Evolutionary conservation across 2,888 invertebrate species (phyloP).

Genomic region (Brassicogethes aeneus): DNA sequence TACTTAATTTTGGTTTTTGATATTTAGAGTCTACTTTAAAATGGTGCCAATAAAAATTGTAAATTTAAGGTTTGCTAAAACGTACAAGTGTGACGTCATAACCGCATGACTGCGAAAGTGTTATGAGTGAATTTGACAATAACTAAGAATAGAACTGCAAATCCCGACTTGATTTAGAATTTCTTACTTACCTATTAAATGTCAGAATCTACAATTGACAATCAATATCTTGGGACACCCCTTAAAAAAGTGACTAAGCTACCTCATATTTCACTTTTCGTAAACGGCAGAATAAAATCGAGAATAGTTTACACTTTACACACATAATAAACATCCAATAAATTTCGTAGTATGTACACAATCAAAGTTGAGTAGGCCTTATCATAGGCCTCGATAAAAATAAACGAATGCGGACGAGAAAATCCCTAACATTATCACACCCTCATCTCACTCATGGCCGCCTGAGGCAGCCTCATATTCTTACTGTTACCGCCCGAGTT

Average conservation of each 20-base stretch:
- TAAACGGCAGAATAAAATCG: neutral
- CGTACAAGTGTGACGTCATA: too few species aligned
- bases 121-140: too few species aligned
- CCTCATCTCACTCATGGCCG: conserved; percentile 83
- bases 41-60: too few species aligned
- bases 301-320: conserved; percentile 14
- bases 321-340: conserved; percentile 31
- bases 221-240: too few species aligned
- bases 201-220: too few species aligned
- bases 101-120: too few species aligned
- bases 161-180: too few species aligned
- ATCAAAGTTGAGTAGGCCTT: conserved; percentile 20
- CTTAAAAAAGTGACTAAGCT: neutral
- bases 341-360: conserved; percentile 24
- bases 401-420: conserved; percentile 18
- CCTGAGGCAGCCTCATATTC: conserved; percentile 62
- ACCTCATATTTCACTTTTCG: neutral
- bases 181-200: too few species aligned
- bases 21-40: too few species aligned
- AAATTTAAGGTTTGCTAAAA: too few species aligned
- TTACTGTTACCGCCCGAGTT: conserved; percentile 37
- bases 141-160: too few species aligned
- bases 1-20: too few species aligned
- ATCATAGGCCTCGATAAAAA: conserved; percentile 20
- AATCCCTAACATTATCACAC: conserved; percentile 72